Base-by-base conservation (phyloP, 1,140 invertebrate genomes). In the Drosophila yakuba region DNA sequence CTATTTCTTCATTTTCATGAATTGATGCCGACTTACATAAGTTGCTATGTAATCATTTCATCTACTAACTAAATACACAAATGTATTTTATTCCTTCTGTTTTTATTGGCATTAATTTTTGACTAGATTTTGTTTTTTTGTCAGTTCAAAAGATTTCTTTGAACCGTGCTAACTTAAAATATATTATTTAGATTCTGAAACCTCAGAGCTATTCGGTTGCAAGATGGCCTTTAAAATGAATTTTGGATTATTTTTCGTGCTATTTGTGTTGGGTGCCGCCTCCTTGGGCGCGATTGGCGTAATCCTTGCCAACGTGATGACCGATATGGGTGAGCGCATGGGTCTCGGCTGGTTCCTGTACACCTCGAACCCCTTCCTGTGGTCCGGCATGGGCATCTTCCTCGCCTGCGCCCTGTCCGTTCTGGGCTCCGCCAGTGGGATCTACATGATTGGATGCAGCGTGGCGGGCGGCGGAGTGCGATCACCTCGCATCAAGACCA, bases 391-490 rank as follows among this genome's bases (percentile, higher is more conserved):
- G 74, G 99, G 99, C 8, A 97, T 99, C 80, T 98, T 97, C 20
- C 93, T 99, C 6, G 94, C 98, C 0, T 98, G 99, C 17, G 95
- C 98, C 3, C 93, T 99, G 11, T 99, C 98, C 4, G 98, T 99
- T 11, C 97, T 99, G 51, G 99, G 99, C 48, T 98, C 99, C 63
- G 99, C 98, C 52, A 94, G 97, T 95, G 99, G 99, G 32, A 99
- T 99, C 78, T 97, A 98, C 92, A 98, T 98, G 41, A 99, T 98
- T 15, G 99, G 99, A 48, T 95, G 96, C 8, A 98, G 97, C 84
- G 99, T 99, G 90, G 93, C 99, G n/a, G 99, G 99, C 44, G 99
- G 96, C 61, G 99, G 99, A 90, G 98, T 99, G 0, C 99, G 99
- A 93, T 97, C 98, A 10, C 99, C 99, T 0, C 94, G 99, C 72